A percentile compares a stretch with the other conserved stretches of the same genome.
Evolutionary conservation across 1,140 invertebrate species (phyloP).

Genomic region (Brachionus manjavacas): DNA sequence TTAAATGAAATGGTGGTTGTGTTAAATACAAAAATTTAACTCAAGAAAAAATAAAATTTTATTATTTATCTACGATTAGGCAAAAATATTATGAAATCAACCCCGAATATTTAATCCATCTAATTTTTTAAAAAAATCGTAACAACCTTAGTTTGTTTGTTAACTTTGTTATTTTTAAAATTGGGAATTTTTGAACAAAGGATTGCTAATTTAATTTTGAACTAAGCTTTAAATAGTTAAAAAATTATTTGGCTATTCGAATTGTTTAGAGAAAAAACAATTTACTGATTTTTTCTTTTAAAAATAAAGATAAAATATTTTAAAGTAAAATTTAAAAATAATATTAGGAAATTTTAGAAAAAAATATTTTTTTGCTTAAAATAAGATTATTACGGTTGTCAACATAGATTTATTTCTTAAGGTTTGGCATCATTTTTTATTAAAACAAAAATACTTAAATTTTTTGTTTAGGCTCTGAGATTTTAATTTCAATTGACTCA

Average conservation of each 20-base stretch:
- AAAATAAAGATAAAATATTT: neutral
- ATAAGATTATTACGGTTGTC: too few relatives aligned
- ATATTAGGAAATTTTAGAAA: too few relatives aligned
- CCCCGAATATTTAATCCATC: neutral
- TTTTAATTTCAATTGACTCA: too few relatives aligned
- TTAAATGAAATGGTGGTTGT: neutral
- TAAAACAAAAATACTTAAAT: too few relatives aligned
- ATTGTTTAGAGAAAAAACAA: neutral
- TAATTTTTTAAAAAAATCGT: neutral
- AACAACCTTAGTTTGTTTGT: neutral
- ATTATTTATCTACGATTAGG: neutral
- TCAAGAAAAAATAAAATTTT: neutral
- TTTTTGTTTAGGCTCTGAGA: too few relatives aligned
- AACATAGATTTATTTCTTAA: too few relatives aligned
- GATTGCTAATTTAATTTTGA: neutral
- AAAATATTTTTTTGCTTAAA: too few relatives aligned
- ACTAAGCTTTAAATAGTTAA: neutral
- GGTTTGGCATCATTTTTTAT: too few relatives aligned
- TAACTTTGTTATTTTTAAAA: neutral
- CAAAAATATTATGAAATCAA: neutral
- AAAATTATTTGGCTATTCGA: neutral
- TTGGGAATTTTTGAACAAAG: neutral
- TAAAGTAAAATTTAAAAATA: neutral
- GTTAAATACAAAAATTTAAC: neutral
- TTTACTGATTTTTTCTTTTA: neutral